Conservation (phyloP, 2,797 vertebrate species). For the Xenentodon cancila region DNA sequence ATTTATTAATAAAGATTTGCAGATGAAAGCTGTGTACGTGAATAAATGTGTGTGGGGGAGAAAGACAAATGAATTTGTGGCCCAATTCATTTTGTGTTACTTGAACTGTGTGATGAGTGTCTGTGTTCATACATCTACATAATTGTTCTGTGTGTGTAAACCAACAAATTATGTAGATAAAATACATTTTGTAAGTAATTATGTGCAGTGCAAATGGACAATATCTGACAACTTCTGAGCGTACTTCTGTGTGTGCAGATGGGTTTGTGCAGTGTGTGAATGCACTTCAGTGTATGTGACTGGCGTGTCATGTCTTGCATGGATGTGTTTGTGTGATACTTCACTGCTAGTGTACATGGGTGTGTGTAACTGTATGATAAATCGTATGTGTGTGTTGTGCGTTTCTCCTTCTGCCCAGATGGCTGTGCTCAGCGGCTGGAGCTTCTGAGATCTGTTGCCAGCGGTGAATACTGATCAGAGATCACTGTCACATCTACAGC, state of each 20-base stretch:
- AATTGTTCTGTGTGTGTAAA: conserved; percentile 48
- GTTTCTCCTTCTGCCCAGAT: conserved; percentile 73
- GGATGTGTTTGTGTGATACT: conserved; percentile 37
- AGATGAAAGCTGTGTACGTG: conserved; percentile 3
- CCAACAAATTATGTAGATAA: conserved; percentile 49
- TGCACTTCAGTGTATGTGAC: conserved; percentile 15
- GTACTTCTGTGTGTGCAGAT: conserved; percentile 17
- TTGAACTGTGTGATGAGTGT: conserved; percentile 55
- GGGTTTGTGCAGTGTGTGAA: conserved; percentile 14
- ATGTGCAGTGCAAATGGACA: conserved; percentile 17
- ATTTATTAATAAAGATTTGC: conserved; percentile 7
- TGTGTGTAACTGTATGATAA: conserved; percentile 57
- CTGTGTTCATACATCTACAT: conserved; percentile 48
- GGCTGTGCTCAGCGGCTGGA: conserved; percentile 70
- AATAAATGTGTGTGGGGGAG: background rate
- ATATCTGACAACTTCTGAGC: conserved; percentile 17
- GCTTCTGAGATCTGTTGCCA: conserved; percentile 76
- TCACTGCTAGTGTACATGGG: conserved; percentile 23
- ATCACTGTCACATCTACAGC: conserved; percentile 72
- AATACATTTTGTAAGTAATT: conserved; percentile 50
- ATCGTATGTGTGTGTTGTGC: conserved; percentile 60
- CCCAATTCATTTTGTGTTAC: conserved; percentile 32
- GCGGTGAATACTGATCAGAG: conserved; percentile 81
- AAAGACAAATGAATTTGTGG: conserved; percentile 19
- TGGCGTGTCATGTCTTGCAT: conserved; percentile 31